Percentiles rank a stretch among this genome's conserved stretches.
These are phyloP conservation scores for Ormyrus nitidulus DNA, from an alignment of 2,888 invertebrate species.

Conservation along the genomic window DNA sequence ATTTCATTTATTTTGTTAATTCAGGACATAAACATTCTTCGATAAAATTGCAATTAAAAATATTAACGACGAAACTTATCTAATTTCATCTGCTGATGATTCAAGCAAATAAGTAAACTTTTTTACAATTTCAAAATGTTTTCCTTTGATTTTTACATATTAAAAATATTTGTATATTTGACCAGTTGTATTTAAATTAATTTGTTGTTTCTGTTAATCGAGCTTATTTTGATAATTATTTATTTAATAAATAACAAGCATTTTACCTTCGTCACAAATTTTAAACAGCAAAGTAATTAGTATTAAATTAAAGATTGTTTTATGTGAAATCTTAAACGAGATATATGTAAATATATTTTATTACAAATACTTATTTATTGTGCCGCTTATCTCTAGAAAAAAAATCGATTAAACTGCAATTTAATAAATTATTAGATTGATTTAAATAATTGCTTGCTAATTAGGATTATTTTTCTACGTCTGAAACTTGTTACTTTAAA, in stretches of 20 bases:
- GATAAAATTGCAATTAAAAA: constrained; percentile 36
- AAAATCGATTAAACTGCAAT: constrained; percentile 40
- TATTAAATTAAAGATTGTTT: constrained; percentile 37
- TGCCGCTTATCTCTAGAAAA: constrained; percentile 41
- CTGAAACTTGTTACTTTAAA: constrained; percentile 19
- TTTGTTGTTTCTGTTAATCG: constrained; percentile 25
- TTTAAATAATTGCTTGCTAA: constrained; percentile 38
- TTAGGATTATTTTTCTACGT: constrained; percentile 48
- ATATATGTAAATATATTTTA: constrained; percentile 31
- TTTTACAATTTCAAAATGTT: constrained; percentile 23
- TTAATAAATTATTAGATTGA: constrained; percentile 29
- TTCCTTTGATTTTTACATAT: constrained; percentile 24
- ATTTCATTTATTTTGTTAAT: background rate
- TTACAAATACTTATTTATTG: constrained; percentile 41
- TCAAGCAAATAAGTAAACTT: constrained; percentile 9
- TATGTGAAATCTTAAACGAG: constrained; percentile 13
- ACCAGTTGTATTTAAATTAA: constrained; percentile 43
- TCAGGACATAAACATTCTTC: background rate
- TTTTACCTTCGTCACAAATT: constrained; percentile 21
- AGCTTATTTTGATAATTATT: constrained; percentile 41
- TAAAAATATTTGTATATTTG: constrained; percentile 36
- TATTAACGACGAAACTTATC: background rate
- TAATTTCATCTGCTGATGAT: constrained; percentile 39
- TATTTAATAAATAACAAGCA: constrained; percentile 40
- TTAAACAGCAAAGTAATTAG: constrained; percentile 41